phyloP scores from a whole-genome alignment of 2,888 invertebrate genomes.

The Acanthacorydalis orientalis region DNA sequence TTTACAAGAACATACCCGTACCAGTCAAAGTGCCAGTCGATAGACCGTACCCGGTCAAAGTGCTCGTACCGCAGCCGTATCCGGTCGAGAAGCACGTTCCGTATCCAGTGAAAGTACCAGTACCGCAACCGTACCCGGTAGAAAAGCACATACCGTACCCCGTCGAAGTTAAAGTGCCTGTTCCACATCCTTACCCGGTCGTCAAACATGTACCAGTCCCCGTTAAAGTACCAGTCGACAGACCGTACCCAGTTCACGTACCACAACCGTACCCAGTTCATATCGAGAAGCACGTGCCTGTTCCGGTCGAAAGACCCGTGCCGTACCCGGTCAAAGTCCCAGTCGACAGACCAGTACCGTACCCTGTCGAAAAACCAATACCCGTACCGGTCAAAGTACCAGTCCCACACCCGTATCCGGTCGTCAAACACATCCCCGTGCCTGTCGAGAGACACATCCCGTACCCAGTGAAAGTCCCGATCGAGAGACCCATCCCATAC shows the following conservation, averaged over 20 bases:
- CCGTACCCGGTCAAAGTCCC: conserved; percentile 47
- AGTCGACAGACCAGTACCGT: conserved; percentile 32
- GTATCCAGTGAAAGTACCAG: conserved; percentile 56
- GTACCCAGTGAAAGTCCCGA: conserved; percentile 47
- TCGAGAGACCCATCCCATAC: conserved; percentile 46
- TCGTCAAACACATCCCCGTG: conserved; percentile 46
- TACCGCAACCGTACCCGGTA: conserved; percentile 62
- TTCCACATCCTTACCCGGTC: conserved; percentile 59
- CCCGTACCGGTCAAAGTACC: conserved; percentile 45
- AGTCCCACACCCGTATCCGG: conserved; percentile 40
- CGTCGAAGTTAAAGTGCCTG: conserved; percentile 55
- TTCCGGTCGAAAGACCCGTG: conserved; percentile 38
- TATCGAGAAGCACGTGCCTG: conserved; percentile 32
- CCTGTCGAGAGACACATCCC: conserved; percentile 41
- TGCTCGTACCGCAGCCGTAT: conserved; percentile 61
- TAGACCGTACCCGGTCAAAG: conserved; percentile 64
- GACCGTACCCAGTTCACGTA: conserved; percentile 51
- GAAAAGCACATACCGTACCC: conserved; percentile 58
- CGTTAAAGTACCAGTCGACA: conserved; percentile 52
- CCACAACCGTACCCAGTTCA: conserved; percentile 38
- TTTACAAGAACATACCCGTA: conserved; percentile 58
- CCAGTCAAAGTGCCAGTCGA: conserved; percentile 54
- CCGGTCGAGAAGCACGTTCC: conserved; percentile 62
- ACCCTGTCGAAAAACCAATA: conserved; percentile 45
- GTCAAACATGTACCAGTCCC: conserved; percentile 43